phyloP scores from a whole-genome alignment of 2,113 vertebrate species.

The Mesembrinibis cayennensis region DNA sequence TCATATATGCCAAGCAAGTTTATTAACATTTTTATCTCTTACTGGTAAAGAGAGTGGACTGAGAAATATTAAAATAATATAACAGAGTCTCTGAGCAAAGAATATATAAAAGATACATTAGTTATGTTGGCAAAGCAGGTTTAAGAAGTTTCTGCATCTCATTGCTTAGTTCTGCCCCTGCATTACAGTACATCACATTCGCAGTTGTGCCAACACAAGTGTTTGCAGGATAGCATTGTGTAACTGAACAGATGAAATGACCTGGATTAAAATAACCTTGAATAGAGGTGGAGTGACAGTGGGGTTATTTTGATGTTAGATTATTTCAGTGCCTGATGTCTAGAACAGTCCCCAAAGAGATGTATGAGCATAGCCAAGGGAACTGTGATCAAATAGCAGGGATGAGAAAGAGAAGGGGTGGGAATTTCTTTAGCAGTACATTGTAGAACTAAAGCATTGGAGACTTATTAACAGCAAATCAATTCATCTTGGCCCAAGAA shows the following conservation, averaged over 20 bases:
- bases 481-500: background rate
- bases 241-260: background rate
- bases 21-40: background rate
- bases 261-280: background rate
- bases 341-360: background rate
- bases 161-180: background rate
- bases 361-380: background rate
- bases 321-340: background rate
- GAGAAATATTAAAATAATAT: background rate
- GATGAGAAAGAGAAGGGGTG: background rate
- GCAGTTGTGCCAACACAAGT: background rate
- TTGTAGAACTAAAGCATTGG: background rate
- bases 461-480: background rate
- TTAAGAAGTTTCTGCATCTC: background rate
- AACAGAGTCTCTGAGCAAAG: background rate
- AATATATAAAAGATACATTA: background rate
- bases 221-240: background rate
- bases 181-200: background rate
- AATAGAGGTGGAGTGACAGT: background rate
- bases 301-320: background rate
- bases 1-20: background rate
- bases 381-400: background rate
- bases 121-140: background rate
- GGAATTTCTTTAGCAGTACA: background rate
- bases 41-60: background rate